A percentile compares a stretch with the other conserved stretches of the same genome.
These are phyloP conservation scores for Microplitis mediator DNA, from an alignment of 1,140 invertebrate genomes.

Conservation along the genomic window DNA sequence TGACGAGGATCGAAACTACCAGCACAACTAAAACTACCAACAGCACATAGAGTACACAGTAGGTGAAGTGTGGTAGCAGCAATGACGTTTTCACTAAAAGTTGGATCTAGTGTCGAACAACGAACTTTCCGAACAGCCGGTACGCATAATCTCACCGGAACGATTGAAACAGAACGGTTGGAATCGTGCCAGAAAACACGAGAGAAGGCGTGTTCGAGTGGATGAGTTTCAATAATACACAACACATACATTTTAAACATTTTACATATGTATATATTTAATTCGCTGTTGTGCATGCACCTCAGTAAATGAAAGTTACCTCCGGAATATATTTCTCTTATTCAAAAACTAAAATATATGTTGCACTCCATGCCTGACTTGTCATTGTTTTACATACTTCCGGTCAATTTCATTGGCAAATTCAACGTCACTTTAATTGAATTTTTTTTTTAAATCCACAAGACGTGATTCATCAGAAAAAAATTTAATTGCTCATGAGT, in stretches of 20 bases:
- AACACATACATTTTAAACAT: not conserved
- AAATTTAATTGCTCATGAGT: not conserved
- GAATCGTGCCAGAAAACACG: slow-evolving; percentile 14
- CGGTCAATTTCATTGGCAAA: not conserved
- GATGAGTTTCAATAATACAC: slow-evolving; percentile 19
- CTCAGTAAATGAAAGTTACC: not conserved
- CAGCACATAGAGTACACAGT: not conserved
- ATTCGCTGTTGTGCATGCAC: slow-evolving; percentile 8
- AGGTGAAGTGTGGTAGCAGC: not conserved
- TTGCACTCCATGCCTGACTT: not conserved
- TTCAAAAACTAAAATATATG: too few relatives aligned
- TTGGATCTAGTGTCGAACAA: slow-evolving; percentile 8
- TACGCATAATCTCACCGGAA: not conserved
- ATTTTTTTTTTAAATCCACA: too few relatives aligned
- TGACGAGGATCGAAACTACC: too few relatives aligned
- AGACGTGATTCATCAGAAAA: not conserved
- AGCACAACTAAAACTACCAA: not conserved
- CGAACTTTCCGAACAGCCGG: slow-evolving; percentile 21
- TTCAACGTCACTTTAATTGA: too few relatives aligned
- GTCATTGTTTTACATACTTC: not conserved
- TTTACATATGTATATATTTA: slow-evolving; percentile 12
- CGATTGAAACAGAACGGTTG: slow-evolving; percentile 20
- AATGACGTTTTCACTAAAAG: not conserved
- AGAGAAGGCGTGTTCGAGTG: slow-evolving; percentile 2
- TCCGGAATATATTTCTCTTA: not conserved